These are phyloP conservation scores for Alentia gelatinosa DNA, from an alignment of 2,888 invertebrate species.

Conservation along the genomic window DNA sequence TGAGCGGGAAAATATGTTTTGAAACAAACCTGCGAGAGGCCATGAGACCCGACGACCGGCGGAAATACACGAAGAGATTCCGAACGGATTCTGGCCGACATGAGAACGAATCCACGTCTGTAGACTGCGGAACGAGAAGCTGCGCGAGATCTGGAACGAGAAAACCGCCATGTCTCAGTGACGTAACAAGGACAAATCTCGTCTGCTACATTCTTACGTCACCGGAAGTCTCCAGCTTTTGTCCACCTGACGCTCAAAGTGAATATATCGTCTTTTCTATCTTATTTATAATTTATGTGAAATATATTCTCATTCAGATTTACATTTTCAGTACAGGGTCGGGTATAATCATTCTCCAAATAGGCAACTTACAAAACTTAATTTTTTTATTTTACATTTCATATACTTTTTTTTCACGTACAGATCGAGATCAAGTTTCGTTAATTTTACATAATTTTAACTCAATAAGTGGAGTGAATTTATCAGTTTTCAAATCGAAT, in stretches of 20 bases:
- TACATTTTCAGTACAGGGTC: background rate
- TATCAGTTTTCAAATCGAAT: too few relatives aligned
- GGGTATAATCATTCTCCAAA: too few relatives aligned
- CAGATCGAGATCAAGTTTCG: too few relatives aligned
- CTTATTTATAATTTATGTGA: background rate
- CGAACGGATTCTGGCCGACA: conserved; percentile 78
- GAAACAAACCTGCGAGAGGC: conserved; percentile 76
- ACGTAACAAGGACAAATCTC: too few relatives aligned
- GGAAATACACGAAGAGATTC: conserved; percentile 78
- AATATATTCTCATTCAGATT: background rate
- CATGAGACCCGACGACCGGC: conserved; percentile 78
- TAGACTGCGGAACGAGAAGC: conserved; percentile 73
- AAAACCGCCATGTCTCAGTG: background rate
- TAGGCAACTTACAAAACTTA: too few relatives aligned
- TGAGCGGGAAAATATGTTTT: too few relatives aligned
- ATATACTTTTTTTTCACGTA: too few relatives aligned
- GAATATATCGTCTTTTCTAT: background rate
- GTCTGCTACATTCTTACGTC: too few relatives aligned
- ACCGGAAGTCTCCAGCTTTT: background rate
- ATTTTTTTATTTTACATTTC: too few relatives aligned
- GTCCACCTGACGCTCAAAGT: background rate
- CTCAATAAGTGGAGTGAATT: too few relatives aligned
- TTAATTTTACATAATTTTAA: too few relatives aligned
- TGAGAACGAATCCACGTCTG: conserved; percentile 78
- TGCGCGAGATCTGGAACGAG: conserved; percentile 69